Evolutionary conservation across 2,888 invertebrate species (phyloP).

Genomic region (Cepaea hortensis): DNA sequence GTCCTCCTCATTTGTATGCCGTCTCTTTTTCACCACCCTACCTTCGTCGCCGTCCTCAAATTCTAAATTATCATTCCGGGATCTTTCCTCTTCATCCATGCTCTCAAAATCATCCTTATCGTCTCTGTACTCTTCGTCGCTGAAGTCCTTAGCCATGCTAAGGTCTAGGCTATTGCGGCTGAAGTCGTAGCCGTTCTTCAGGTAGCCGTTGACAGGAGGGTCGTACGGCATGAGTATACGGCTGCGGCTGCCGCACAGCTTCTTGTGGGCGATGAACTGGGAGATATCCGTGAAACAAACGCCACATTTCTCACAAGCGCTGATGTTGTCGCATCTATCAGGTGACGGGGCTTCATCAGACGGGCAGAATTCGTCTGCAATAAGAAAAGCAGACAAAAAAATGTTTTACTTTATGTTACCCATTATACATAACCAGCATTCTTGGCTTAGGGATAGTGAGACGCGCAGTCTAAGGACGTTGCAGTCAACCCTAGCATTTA

Average conservation of each 20-base stretch:
- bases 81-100: constrained; percentile 28
- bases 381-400: not conserved
- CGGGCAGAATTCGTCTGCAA: constrained; percentile 41
- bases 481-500: no score
- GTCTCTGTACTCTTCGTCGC: constrained; percentile 32
- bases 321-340: constrained; percentile 14
- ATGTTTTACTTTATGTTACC: not conserved
- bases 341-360: constrained; percentile 29
- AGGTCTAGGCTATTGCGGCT: constrained; percentile 15
- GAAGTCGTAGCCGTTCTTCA: constrained; percentile 38
- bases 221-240: constrained; percentile 44
- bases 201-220: constrained; percentile 43
- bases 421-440: not conserved
- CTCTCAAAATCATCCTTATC: constrained; percentile 39
- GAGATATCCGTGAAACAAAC: constrained; percentile 72
- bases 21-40: constrained; percentile 10
- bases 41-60: constrained; percentile 24
- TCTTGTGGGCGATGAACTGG: constrained; percentile 73
- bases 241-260: constrained; percentile 63
- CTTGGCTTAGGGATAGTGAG: no score
- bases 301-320: constrained; percentile 72
- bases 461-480: no score
- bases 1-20: constrained; percentile 44
- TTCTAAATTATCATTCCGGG: not conserved
- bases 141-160: constrained; percentile 27